Percentiles rank a stretch among this genome's conserved stretches.
Conservation (phyloP, 2,888 invertebrate genomes). For the Seladonia tumulorum region DNA sequence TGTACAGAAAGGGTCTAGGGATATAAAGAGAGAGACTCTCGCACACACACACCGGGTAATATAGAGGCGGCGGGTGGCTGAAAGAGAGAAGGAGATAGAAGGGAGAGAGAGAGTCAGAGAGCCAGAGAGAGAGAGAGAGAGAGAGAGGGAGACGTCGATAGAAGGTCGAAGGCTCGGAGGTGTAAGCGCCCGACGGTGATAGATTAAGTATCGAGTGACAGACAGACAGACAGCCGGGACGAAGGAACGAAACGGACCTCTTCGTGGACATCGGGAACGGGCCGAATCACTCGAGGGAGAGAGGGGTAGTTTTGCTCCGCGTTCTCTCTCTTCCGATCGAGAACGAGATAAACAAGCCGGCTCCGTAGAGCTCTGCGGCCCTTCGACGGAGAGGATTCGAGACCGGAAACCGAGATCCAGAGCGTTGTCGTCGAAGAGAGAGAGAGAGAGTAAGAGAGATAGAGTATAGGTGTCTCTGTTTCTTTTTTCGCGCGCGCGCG, state of each 20-base stretch:
- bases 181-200: slow-evolving; percentile 58
- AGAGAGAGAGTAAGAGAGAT: slow-evolving; percentile 34
- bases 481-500: neutral
- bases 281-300: slow-evolving; percentile 54
- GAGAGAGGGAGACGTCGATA: slow-evolving; percentile 30
- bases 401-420: neutral
- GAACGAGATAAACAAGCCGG: slow-evolving; percentile 12
- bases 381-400: neutral
- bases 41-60: neutral
- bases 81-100: slow-evolving; percentile 33
- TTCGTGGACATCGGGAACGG: slow-evolving; percentile 60
- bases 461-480: slow-evolving; percentile 7
- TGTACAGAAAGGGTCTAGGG: neutral
- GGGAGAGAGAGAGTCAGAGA: slow-evolving; percentile 6
- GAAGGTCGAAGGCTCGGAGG: slow-evolving; percentile 56
- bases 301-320: slow-evolving; percentile 31
- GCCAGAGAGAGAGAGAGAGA: slow-evolving; percentile 6
- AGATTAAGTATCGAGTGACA: slow-evolving; percentile 64
- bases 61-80: slow-evolving; percentile 6
- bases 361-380: neutral
- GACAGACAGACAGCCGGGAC: slow-evolving; percentile 53
- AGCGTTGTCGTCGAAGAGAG: no score
- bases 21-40: neutral
- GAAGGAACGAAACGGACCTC: slow-evolving; percentile 51
- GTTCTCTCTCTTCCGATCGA: neutral